These are phyloP conservation scores for Oxyteleia sp. DNA, from an alignment of 2,888 invertebrate genomes.

Conservation along the genomic window DNA sequence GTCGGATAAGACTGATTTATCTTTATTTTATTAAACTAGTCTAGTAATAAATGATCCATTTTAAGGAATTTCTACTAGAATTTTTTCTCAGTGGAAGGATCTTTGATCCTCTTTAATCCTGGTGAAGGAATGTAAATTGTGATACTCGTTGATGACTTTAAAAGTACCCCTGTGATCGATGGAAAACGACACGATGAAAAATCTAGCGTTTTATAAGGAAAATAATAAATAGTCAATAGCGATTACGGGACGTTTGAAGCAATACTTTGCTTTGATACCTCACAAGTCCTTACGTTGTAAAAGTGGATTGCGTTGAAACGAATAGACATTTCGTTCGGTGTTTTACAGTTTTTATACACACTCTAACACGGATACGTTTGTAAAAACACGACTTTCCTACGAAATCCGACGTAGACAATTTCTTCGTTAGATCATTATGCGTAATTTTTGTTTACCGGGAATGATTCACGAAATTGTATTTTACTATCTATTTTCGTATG, in stretches of 20 bases:
- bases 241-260: conserved; percentile 36
- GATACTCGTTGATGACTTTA: conserved; percentile 65
- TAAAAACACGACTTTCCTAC: conserved; percentile 17
- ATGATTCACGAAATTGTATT: conserved; percentile 7
- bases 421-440: conserved; percentile 10
- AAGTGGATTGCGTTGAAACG: not conserved
- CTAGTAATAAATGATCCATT: too few species aligned
- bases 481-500: conserved; percentile 38
- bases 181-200: conserved; percentile 32
- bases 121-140: conserved; percentile 55
- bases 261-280: conserved; percentile 24
- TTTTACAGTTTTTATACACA: conserved; percentile 43
- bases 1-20: too few species aligned
- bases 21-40: too few species aligned
- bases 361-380: not conserved
- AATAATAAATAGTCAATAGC: conserved; percentile 56
- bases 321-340: conserved; percentile 8
- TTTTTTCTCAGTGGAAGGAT: too few species aligned
- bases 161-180: conserved; percentile 62
- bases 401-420: conserved; percentile 1
- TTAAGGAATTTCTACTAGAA: too few species aligned
- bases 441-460: not conserved
- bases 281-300: conserved; percentile 21
- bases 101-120: conserved; percentile 9
- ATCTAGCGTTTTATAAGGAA: conserved; percentile 19